Evolutionary conservation across 2,888 invertebrate genomes (phyloP).

Genomic region (Bimastos eiseni): DNA sequence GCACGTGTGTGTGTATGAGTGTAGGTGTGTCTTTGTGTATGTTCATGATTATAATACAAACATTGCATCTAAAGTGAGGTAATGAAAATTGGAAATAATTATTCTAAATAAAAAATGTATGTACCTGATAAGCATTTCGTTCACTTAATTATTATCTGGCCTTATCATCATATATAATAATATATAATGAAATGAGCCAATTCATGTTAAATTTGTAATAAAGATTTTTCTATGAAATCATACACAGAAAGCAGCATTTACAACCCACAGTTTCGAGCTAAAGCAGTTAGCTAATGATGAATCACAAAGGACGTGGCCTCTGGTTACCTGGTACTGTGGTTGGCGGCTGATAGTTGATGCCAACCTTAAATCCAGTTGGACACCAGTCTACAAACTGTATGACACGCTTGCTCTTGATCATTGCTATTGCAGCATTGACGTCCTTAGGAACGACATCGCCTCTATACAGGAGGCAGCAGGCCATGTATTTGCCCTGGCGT

Average conservation of each 20-base stretch:
- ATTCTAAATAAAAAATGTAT: neutral
- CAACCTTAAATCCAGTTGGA: slow-evolving; percentile 21
- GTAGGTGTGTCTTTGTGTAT: too few species aligned
- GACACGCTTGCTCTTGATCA: slow-evolving; percentile 58
- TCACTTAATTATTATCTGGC: too few species aligned
- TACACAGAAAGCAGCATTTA: neutral
- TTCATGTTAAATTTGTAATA: neutral
- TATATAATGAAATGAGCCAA: too few species aligned
- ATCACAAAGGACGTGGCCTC: neutral
- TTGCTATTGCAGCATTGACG: slow-evolving; percentile 67
- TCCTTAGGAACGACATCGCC: slow-evolving; percentile 92
- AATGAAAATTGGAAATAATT: neutral
- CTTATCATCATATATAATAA: too few species aligned
- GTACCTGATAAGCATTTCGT: neutral
- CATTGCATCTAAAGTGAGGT: neutral
- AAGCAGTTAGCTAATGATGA: neutral
- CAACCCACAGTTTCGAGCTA: neutral
- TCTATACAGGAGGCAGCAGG: slow-evolving; percentile 76
- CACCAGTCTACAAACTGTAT: slow-evolving; percentile 43
- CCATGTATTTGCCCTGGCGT: slow-evolving; percentile 23
- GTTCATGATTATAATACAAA: too few species aligned
- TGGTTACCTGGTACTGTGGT: slow-evolving; percentile 16
- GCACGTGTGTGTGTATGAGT: neutral
- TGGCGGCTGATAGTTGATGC: slow-evolving; percentile 19
- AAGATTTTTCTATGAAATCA: neutral